Conservation (phyloP, 1,140 invertebrate species). For the Diabrotica virgifera region DNA sequence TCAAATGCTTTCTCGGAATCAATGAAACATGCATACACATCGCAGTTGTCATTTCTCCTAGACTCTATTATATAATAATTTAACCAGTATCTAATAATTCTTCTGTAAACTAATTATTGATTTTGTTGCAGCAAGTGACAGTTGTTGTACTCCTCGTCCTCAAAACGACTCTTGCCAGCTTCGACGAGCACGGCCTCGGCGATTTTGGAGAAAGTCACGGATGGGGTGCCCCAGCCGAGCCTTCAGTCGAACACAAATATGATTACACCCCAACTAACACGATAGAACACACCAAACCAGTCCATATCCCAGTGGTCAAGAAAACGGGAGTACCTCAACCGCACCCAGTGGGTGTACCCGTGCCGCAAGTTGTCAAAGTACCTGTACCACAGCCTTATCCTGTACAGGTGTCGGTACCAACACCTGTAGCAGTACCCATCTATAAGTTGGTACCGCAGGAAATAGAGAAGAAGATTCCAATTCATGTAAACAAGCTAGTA, state of each 20-base stretch:
- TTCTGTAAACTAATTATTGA: background rate
- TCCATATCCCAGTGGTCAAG: slow-evolving; percentile 70
- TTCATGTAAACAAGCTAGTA: slow-evolving; percentile 71
- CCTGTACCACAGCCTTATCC: slow-evolving; percentile 74
- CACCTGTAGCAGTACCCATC: slow-evolving; percentile 70
- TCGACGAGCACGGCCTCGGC: slow-evolving; percentile 22
- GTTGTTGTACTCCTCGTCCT: background rate
- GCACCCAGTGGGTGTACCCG: slow-evolving; percentile 69
- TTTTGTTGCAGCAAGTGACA: slow-evolving; percentile 19
- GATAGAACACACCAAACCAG: slow-evolving; percentile 63
- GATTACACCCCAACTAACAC: slow-evolving; percentile 53
- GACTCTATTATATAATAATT: too few relatives aligned
- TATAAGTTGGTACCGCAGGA: slow-evolving; percentile 63
- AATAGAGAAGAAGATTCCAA: slow-evolving; percentile 72
- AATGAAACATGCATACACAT: too few relatives aligned
- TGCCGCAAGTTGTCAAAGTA: slow-evolving; percentile 70
- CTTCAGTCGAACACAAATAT: slow-evolving; percentile 40
- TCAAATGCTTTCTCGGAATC: too few relatives aligned
- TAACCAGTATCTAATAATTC: too few relatives aligned
- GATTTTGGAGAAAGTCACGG: slow-evolving; percentile 14
- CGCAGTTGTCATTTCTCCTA: too few relatives aligned
- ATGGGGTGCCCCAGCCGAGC: slow-evolving; percentile 28
- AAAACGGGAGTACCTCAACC: slow-evolving; percentile 73
- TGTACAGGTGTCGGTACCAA: slow-evolving; percentile 66
- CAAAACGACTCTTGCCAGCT: slow-evolving; percentile 30